Base-by-base conservation (phyloP, 2,113 vertebrate species). In the Semnornis frantzii region DNA sequence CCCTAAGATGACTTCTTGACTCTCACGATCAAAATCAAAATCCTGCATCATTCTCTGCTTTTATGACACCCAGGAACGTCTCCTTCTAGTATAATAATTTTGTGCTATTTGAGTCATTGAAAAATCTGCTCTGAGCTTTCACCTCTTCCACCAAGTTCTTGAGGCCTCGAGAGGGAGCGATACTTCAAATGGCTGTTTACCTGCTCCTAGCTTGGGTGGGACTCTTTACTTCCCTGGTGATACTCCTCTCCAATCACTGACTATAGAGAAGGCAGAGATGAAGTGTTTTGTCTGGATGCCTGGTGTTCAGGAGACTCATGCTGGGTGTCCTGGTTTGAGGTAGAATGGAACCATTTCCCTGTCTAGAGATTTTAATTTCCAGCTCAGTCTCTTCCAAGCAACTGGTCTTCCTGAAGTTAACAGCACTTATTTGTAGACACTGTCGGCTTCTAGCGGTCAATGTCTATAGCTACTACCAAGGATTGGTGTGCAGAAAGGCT, bases 261-360 rank as follows among this genome's bases (percentile, higher is more conserved):
- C 59, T 12, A 1, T 2, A 34, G 30, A 39, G 15, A 71, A 4
- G 8, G 23, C 6, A 17, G 5, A 34, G 3, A 4, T 0, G 4
- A 6, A 24, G 37, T 2, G 1, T 11, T 70, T n/a, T 30, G 50
- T 21, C 27, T 83, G 18, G 15, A 10, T 63, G 16, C 48, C 6
- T 5, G 3, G 5, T 1, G 4, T 63, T 50, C 4, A 23, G 9
- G 17, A 2, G 3, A 3, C 7, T 16, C 7, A 0, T 24, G 18
- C 4, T 28, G 6, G 9, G 25, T 58, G 15, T 57, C 27, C 55
- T 57, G 27, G 55, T 55, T 28, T 15, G 54, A 55, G 54, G 24
- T 55, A 24, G 25, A 55, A 27, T 25, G 27, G 25, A 28, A 55
- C 24, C 25, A 55, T 28, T 57, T 57, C 25, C 28, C 55, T 28